Conservation (phyloP, 2,888 invertebrate genomes). For the Leucophora obtusa region DNA sequence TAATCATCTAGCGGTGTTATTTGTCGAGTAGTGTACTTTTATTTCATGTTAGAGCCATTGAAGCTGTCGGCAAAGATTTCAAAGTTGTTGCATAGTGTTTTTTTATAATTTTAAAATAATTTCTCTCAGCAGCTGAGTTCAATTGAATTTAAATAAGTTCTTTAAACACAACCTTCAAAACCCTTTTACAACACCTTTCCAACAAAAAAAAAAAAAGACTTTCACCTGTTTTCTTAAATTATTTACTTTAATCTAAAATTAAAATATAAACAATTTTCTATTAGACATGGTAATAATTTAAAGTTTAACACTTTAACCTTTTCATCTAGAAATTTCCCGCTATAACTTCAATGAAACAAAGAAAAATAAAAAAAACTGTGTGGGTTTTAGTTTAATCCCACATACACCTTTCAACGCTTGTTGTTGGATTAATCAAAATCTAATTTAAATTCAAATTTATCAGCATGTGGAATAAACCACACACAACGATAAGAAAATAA, state of each 20-base stretch:
- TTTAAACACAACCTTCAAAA: not conserved
- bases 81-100: no score
- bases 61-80: no score
- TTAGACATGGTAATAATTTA: constrained; percentile 46
- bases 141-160: not conserved
- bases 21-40: no score
- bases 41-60: no score
- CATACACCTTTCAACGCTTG: constrained; percentile 53
- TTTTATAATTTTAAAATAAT: not conserved
- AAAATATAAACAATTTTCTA: not conserved
- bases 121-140: not conserved
- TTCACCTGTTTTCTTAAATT: not conserved
- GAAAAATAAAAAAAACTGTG: not conserved
- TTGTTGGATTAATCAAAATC: constrained; percentile 62
- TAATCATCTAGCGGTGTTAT: no score
- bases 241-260: not conserved
- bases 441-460: constrained; percentile 69
- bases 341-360: not conserved
- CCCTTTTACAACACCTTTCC: not conserved
- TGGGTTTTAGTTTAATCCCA: constrained; percentile 46
- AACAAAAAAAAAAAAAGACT: not conserved
- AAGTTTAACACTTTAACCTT: constrained; percentile 57
- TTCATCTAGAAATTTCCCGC: constrained; percentile 45
- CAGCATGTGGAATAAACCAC: constrained; percentile 74
- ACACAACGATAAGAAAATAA: constrained; percentile 61